These are phyloP conservation scores for Drosophila mauritiana DNA, from an alignment of 1,140 invertebrate genomes.

Conservation along the genomic window DNA sequence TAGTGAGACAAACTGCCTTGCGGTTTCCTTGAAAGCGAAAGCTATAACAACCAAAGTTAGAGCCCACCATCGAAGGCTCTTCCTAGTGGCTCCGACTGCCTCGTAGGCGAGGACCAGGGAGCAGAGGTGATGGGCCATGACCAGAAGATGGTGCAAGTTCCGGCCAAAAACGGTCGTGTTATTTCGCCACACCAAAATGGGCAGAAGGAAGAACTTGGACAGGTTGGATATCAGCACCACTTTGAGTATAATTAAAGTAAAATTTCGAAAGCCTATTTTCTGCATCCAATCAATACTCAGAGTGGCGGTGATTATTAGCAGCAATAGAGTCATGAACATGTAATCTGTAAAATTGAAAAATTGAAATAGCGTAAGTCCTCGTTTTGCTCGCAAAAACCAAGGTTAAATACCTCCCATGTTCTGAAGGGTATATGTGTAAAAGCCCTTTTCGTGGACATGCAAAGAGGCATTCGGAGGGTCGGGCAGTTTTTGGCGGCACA, in stretches of 20 bases:
- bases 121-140: slow-evolving; percentile 71
- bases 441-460: slow-evolving; percentile 86
- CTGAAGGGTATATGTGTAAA: slow-evolving; percentile 84
- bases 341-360: slow-evolving; percentile 60
- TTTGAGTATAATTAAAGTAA: slow-evolving; percentile 71
- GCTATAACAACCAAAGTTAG: slow-evolving; percentile 50
- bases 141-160: slow-evolving; percentile 66
- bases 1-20: slow-evolving; percentile 47
- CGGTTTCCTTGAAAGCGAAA: slow-evolving; percentile 59
- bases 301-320: slow-evolving; percentile 49
- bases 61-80: slow-evolving; percentile 27
- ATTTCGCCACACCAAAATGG: slow-evolving; percentile 86
- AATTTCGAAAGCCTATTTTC: slow-evolving; percentile 28
- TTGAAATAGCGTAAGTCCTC: not conserved
- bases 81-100: slow-evolving; percentile 44
- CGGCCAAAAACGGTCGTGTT: slow-evolving; percentile 80
- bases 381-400: not conserved
- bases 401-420: slow-evolving; percentile 69
- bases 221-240: slow-evolving; percentile 85
- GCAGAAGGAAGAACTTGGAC: slow-evolving; percentile 85
- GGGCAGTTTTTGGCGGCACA: slow-evolving; percentile 85
- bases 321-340: slow-evolving; percentile 54
- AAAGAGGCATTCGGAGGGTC: slow-evolving; percentile 73
- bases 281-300: slow-evolving; percentile 27
- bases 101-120: slow-evolving; percentile 69